Percentiles rank a stretch among this genome's conserved stretches.
Evolutionary conservation across 2,888 invertebrate species (phyloP).

Genomic region (Ceraclea dissimilis): DNA sequence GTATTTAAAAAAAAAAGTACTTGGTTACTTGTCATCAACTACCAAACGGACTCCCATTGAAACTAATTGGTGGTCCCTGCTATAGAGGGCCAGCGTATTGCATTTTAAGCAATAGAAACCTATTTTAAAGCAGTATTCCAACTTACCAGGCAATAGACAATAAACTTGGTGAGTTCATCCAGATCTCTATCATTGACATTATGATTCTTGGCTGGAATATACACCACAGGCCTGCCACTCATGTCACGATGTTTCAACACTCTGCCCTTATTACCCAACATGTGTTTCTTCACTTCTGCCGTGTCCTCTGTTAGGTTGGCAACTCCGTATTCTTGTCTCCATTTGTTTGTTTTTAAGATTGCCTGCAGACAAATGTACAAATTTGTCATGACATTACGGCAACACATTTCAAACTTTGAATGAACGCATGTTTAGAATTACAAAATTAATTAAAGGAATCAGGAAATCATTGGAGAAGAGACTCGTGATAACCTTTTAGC

Average conservation of each 20-base stretch:
- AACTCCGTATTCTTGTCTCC: slow-evolving; percentile 68
- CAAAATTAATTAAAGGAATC: too few species aligned
- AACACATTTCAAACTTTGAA: slow-evolving; percentile 13
- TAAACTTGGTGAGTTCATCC: slow-evolving; percentile 70
- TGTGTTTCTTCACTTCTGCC: slow-evolving; percentile 50
- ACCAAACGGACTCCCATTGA: too few species aligned
- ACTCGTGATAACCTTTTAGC: too few species aligned
- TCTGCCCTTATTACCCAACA: slow-evolving; percentile 54
- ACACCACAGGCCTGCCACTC: slow-evolving; percentile 65
- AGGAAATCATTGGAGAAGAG: too few species aligned
- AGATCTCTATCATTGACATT: slow-evolving; percentile 63
- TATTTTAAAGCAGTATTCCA: too few species aligned
- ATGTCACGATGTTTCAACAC: slow-evolving; percentile 66
- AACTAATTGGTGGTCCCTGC: too few species aligned
- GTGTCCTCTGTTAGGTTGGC: slow-evolving; percentile 48
- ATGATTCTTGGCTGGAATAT: slow-evolving; percentile 73
- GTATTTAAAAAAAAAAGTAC: too few species aligned
- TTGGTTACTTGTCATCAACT: too few species aligned
- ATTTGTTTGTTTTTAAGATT: slow-evolving; percentile 71
- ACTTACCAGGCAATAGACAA: slow-evolving; percentile 68
- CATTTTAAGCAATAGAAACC: too few species aligned
- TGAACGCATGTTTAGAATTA: too few species aligned
- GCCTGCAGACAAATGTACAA: slow-evolving; percentile 44
- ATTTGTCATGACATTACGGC: too few species aligned
- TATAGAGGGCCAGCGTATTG: too few species aligned